Evolutionary conservation across 2,113 vertebrate genomes (phyloP).

Genomic region (Burhinus oedicnemus): DNA sequence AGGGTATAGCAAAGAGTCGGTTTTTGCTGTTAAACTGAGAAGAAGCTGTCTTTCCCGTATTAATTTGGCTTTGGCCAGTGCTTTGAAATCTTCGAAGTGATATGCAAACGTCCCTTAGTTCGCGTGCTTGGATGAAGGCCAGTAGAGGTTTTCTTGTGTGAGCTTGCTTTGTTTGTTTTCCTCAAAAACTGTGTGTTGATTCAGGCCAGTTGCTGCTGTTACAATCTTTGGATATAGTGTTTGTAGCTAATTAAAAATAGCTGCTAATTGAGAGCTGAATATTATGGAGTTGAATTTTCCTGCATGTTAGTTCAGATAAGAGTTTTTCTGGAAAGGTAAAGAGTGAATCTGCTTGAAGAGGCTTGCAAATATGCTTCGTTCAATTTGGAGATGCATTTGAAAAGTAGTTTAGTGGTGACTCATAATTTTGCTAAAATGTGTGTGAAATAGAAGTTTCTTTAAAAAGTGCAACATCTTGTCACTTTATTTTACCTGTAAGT

Average conservation of each 20-base stretch:
- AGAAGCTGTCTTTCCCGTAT: background rate
- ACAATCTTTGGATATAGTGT: background rate
- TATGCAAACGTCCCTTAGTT: conserved; percentile 5
- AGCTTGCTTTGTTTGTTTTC: conserved; percentile 37
- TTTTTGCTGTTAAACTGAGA: background rate
- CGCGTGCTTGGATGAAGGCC: background rate
- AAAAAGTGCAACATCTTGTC: background rate
- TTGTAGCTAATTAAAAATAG: conserved; percentile 37
- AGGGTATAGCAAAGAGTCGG: background rate
- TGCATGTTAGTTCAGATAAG: background rate
- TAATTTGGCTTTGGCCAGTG: background rate
- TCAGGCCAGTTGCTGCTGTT: conserved; percentile 4
- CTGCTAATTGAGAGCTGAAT: background rate
- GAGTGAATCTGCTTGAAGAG: background rate
- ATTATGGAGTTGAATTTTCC: background rate
- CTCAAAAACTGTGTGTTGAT: conserved; percentile 2
- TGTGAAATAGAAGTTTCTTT: background rate
- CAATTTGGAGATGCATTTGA: background rate
- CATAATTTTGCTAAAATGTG: background rate
- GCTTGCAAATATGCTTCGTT: background rate
- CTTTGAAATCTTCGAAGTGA: background rate
- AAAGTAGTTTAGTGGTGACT: background rate
- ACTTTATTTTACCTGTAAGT: background rate
- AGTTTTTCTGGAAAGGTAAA: background rate
- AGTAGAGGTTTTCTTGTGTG: conserved; percentile 25